Base-by-base conservation (phyloP, 2,888 invertebrate genomes). In the Dendrolimus pini region DNA sequence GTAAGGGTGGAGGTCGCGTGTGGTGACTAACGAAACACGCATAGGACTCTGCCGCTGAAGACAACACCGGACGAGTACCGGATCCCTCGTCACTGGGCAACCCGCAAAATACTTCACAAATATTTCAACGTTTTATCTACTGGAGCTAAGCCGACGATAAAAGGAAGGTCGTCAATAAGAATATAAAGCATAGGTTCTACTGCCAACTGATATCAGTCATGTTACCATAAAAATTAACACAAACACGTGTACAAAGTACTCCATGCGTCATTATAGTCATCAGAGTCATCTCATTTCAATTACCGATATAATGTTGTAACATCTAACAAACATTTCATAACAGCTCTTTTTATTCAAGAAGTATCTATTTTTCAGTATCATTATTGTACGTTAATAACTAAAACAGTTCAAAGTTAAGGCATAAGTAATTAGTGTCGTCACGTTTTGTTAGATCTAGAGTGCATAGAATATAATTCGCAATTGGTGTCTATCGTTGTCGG, bases 41-140 rank as follows among this genome's bases (percentile, higher is more conserved):
- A 80, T 74, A 67, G 71, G 71, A 71, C 72, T 75, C 70, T 83
- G 85, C 78, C 85, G 86, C 82, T 76, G 87, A 89, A 89, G 88
- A 89, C 87, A 84, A 81, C 85, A 80, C 78, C 82, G 85, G 80
- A 78, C 80, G 80, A 78, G 77, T 80, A 77, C 78, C 82, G 83
- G 82, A 80, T 86, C 85, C 85, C 85, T 84, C 80, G 84, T 82
- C 85, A 83, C 80, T 75, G 78, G 73, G 81, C 82, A 74, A 79
- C 78, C 74, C 75, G 79, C 73, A 72, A 47, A 77, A 73, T 77
- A 74, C 75, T 74, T 73, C 72, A 76, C 72, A 67, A 75, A 79
- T 81, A 77, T 80, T 80, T 77, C 74, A 74, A 72, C 69, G 67
- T 66, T 62, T 63, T 57, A 47, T 47, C 12, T 47, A 47, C 47